Base-by-base conservation (phyloP, 2,113 vertebrate genomes). In the Beaufortia kweichowensis region DNA sequence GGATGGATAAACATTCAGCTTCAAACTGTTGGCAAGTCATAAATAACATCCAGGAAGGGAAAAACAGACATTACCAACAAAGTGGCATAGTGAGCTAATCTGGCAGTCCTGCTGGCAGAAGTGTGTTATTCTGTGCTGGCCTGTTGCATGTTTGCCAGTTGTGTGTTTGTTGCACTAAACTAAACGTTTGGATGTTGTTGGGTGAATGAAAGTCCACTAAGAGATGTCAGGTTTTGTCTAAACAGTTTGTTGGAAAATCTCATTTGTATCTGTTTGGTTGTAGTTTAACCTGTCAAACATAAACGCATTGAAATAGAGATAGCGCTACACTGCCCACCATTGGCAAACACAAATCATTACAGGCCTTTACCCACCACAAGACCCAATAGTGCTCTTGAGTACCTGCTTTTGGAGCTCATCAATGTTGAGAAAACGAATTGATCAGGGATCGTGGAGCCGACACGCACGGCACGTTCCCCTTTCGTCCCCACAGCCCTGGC, bases 11-110 rank as follows among this genome's bases (percentile, higher is more conserved):
- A 84, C 55, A 86, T 83, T 90, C 85, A 88, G 88, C 87, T 79
- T 75, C 78, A 83, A 41, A 53, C 84, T 87, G 85, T 85, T 89
- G 87, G 84, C 85, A 85, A 86, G 86, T 87, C 87, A 90, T 92
- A 91, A 91, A 91, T 90, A 87, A 82, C 81, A 80, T 64, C 83
- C 79, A 84, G 85, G 84, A 87, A 84, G 41, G 70, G 68, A 77
- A 89, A 53, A 81, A 83, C 90, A 90, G 90, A 92, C 90, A 89
- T 90, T 88, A 91, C 89, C 86, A 84, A 82, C 82, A 79, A 84
- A 87, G 86, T 62, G 31, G 2, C 63, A 83, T 79, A 60, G 85
- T 90, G 87, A 92, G 84, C 87, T 90, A 88, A 91, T 88, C 90
- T 90, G 87, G 87, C 88, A 84, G 31, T n/a, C 6, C 48, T 70